Conservation (phyloP, 2,797 vertebrate genomes). For the Pangasius macronema region DNA sequence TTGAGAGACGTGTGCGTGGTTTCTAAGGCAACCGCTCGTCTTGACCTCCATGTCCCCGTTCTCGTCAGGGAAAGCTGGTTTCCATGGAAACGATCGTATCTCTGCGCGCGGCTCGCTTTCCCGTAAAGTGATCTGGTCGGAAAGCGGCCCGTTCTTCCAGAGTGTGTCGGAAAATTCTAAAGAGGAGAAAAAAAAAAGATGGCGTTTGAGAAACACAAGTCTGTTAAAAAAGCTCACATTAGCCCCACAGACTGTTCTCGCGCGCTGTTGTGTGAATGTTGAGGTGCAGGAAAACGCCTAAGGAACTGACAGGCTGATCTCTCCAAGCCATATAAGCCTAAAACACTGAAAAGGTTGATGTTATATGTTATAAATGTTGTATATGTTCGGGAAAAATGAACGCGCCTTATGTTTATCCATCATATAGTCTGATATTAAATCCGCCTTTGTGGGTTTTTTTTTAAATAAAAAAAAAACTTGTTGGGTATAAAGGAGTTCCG, state of each 20-base stretch:
- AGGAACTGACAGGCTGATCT: background rate
- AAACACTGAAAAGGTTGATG: background rate
- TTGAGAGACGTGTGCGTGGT: slow-evolving; percentile 61
- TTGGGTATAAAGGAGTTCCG: too few species aligned
- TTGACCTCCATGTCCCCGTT: slow-evolving; percentile 63
- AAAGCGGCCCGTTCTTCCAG: slow-evolving; percentile 53
- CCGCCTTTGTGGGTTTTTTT: background rate
- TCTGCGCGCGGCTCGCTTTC: slow-evolving; percentile 60
- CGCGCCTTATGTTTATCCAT: background rate
- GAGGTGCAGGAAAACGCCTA: background rate
- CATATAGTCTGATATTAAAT: background rate
- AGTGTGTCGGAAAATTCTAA: slow-evolving; percentile 41
- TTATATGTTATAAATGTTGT: background rate
- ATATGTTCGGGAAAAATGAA: background rate
- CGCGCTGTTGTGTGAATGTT: background rate
- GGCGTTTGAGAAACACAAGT: slow-evolving; percentile 1
- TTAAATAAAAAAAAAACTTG: background rate
- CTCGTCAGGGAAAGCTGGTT: slow-evolving; percentile 61
- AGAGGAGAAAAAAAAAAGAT: background rate
- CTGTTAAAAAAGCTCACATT: background rate
- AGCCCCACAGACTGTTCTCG: background rate
- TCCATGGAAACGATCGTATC: slow-evolving; percentile 64
- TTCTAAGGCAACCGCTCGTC: slow-evolving; percentile 66
- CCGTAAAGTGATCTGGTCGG: slow-evolving; percentile 62
- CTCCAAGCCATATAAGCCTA: background rate